phyloP scores from a whole-genome alignment of 2,888 invertebrate species.

The Eucera pruinosa region DNA sequence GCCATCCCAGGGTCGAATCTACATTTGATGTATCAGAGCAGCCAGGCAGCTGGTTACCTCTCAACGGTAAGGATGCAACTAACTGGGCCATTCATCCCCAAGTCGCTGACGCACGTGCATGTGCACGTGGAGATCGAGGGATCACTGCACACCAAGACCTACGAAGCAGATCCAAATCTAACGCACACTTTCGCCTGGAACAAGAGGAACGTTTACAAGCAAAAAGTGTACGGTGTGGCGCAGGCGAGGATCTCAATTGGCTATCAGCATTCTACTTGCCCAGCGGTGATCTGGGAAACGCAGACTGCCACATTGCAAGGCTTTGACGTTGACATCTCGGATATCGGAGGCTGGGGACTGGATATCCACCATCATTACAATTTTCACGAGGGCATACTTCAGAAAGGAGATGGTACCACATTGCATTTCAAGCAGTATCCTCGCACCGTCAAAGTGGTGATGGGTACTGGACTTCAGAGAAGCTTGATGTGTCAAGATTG shows the following conservation, averaged over 20 bases:
- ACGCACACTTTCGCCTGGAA: conserved; percentile 99
- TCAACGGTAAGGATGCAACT: conserved; percentile 96
- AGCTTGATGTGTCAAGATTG: conserved; percentile 94
- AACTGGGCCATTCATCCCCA: conserved; percentile 92
- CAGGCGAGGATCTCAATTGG: conserved; percentile 96
- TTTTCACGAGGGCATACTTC: conserved; percentile 98
- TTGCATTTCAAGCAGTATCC: conserved; percentile 97
- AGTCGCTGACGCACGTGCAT: conserved; percentile 94
- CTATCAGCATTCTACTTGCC: conserved; percentile 96
- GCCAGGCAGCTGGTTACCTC: conserved; percentile 96
- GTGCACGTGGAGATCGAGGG: conserved; percentile 97
- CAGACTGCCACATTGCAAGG: conserved; percentile 97
- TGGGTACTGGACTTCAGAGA: conserved; percentile 96
- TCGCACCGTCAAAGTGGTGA: conserved; percentile 94
- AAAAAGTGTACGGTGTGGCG: conserved; percentile 95
- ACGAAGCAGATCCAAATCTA: conserved; percentile 98
- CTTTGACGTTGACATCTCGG: conserved; percentile 98
- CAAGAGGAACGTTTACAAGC: conserved; percentile 98
- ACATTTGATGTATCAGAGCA: conserved; percentile 97
- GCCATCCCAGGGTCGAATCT: conserved; percentile 97
- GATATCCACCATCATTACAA: conserved; percentile 99
- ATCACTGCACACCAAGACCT: conserved; percentile 94
- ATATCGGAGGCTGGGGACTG: conserved; percentile 98
- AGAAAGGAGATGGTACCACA: conserved; percentile 98
- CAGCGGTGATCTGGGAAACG: conserved; percentile 96